Base-by-base conservation (phyloP, 2,113 vertebrate species). In the Manacus vitellinus region DNA sequence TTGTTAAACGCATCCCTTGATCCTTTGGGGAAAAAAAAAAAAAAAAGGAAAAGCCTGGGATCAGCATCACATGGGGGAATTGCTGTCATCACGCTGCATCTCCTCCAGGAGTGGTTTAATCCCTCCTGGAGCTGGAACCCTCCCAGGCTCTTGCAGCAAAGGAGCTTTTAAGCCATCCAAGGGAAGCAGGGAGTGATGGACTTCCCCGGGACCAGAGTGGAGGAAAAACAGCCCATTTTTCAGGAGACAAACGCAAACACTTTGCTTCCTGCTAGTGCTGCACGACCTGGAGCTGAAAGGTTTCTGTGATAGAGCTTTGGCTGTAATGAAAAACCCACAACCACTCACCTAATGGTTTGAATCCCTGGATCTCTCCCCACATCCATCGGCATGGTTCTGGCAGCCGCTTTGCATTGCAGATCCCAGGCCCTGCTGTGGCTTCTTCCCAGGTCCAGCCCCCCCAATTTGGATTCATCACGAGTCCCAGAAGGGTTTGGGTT, bases 401-500 rank as follows among this genome's bases (percentile, higher is more conserved):
- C 41, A n/a, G 25, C 46, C 1, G 2, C 6, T 11, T 0, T 0
- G 37, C 28, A 28, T 16, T 0, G 1, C 4, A 1, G 71, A 10
- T n/a, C 41, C 52, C 1, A 2, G 46, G 25, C n/a, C 12, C 4
- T 8, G 47, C 79, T 7, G 1, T 0, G 31, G 28, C 7, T 4
- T 18, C 54, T 43, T 37, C 84, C 55, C 51, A 4, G 5, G 0
- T 20, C 7, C 46, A 37, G 28, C 2, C 4, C 27, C 6, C 23
- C 30, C 8, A 3, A 22, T 23, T 14, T 2, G 72, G 90, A 15
- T 37, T 41, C 39, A 39, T 10, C 6, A 4, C 10, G 9, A 35
- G 47, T 49, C 39, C 56, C 39, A 43, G 59, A 37, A 23, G 7
- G 86, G 17, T 12, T 23, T 37, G 67, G 11, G 17, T 10, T 41